Evolutionary conservation across 2,888 invertebrate genomes (phyloP).

Genomic region (Troides aeacus): DNA sequence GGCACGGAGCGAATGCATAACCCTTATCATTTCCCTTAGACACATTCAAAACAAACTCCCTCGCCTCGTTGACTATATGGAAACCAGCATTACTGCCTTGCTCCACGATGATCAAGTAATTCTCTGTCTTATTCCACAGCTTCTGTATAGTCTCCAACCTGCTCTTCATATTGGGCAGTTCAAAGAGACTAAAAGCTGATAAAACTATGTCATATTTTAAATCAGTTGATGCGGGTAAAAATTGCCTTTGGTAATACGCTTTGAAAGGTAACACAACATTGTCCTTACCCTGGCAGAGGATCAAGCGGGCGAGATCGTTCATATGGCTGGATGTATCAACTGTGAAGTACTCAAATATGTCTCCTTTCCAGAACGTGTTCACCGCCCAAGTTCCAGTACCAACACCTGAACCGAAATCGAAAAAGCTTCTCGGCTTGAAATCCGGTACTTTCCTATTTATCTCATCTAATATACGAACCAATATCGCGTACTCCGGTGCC

Average conservation of each 20-base stretch:
- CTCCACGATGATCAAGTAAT: constrained; percentile 91
- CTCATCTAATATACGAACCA: constrained; percentile 86
- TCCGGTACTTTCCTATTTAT: constrained; percentile 81
- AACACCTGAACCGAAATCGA: constrained; percentile 96
- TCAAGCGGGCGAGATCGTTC: constrained; percentile 88
- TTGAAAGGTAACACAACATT: constrained; percentile 80
- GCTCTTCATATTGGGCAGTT: constrained; percentile 83
- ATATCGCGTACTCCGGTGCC: constrained; percentile 87
- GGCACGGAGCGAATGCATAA: constrained; percentile 91
- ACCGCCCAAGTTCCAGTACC: constrained; percentile 94
- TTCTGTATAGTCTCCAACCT: constrained; percentile 86
- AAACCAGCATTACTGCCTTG: constrained; percentile 91
- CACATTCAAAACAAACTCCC: constrained; percentile 87
- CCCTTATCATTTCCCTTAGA: constrained; percentile 60
- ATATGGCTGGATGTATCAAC: constrained; percentile 91
- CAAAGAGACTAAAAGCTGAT: constrained; percentile 89
- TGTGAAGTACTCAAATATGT: constrained; percentile 90
- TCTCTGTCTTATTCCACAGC: constrained; percentile 92
- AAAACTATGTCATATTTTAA: constrained; percentile 88
- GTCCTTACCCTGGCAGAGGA: constrained; percentile 84
- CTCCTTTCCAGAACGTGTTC: constrained; percentile 84
- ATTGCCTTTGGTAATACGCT: constrained; percentile 88
- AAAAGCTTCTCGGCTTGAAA: constrained; percentile 87
- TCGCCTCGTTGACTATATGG: constrained; percentile 89
- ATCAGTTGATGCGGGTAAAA: constrained; percentile 83